phyloP scores from a whole-genome alignment of 2,797 vertebrate genomes.

The Pogoniulus pusillus region DNA sequence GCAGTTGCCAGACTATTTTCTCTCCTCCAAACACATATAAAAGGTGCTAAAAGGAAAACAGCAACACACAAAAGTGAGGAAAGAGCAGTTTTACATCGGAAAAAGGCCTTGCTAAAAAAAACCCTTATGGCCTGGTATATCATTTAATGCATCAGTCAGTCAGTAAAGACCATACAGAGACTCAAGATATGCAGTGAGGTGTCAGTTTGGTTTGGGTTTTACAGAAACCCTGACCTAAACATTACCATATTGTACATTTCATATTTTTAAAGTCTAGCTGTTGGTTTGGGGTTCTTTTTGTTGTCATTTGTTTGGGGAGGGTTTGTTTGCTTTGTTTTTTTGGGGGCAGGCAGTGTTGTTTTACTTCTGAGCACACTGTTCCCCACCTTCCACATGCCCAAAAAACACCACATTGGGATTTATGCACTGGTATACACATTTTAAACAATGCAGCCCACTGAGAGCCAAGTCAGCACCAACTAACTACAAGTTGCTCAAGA shows the following conservation, averaged over 20 bases:
- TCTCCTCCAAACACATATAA: background rate
- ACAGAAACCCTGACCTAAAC: background rate
- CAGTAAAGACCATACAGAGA: background rate
- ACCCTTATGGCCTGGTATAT: background rate
- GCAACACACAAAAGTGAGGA: background rate
- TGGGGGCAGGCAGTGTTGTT: background rate
- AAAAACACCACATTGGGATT: background rate
- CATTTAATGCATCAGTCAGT: background rate
- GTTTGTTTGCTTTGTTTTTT: too few species aligned
- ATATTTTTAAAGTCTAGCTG: background rate
- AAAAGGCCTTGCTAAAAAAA: background rate
- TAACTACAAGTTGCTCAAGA: background rate
- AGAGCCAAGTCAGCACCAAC: background rate
- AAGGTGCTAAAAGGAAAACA: background rate
- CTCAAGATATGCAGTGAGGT: background rate
- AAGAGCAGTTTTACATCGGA: background rate
- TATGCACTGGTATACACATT: background rate
- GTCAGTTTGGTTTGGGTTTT: background rate
- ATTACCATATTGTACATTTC: background rate
- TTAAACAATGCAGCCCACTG: background rate
- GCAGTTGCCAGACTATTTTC: conserved; percentile 26
- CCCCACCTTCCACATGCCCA: background rate
- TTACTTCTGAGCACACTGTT: background rate
- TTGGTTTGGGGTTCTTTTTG: too few species aligned
- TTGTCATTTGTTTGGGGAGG: too few species aligned